Evolutionary conservation across 2,797 vertebrate species (phyloP).

Genomic region (Aeoliscus strigatus): DNA sequence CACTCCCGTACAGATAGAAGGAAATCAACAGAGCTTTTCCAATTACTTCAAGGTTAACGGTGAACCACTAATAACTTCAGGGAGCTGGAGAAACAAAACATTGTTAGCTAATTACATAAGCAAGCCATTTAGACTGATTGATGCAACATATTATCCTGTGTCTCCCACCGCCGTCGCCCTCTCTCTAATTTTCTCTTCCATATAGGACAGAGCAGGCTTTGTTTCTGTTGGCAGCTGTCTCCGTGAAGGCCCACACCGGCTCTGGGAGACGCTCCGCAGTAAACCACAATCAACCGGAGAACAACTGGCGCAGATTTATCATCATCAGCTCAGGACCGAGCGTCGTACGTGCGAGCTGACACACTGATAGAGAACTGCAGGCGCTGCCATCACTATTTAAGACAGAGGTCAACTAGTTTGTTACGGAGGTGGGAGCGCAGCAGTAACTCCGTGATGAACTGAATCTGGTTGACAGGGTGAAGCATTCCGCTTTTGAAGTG

Average conservation of each 20-base stretch:
- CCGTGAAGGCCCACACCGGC: conserved; percentile 55
- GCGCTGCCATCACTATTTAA: conserved; percentile 45
- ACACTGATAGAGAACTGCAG: conserved; percentile 50
- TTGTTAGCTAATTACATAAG: conserved; percentile 76
- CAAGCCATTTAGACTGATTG: conserved; percentile 76
- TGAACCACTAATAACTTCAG: conserved; percentile 72
- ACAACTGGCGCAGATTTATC: conserved; percentile 68
- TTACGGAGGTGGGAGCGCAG: conserved; percentile 18
- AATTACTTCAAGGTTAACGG: conserved; percentile 76
- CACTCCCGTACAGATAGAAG: conserved; percentile 57
- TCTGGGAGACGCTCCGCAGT: conserved; percentile 62
- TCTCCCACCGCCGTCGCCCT: conserved; percentile 14
- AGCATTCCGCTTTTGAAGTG: conserved; percentile 14
- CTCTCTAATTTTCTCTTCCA: conserved; percentile 52
- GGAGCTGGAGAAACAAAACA: conserved; percentile 73
- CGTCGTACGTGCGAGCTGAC: conserved; percentile 49
- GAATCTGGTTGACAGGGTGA: conserved; percentile 36
- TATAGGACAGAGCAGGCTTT: conserved; percentile 38
- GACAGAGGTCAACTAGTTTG: conserved; percentile 50
- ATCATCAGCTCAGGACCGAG: conserved; percentile 59
- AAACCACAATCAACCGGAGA: conserved; percentile 71
- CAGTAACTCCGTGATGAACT: conserved; percentile 19
- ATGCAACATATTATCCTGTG: conserved; percentile 66
- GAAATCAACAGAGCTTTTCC: conserved; percentile 65
- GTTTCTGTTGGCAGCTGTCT: conserved; percentile 67